Base-by-base conservation (phyloP, 2,113 vertebrate genomes). In the Epinephelus fuscoguttatus region DNA sequence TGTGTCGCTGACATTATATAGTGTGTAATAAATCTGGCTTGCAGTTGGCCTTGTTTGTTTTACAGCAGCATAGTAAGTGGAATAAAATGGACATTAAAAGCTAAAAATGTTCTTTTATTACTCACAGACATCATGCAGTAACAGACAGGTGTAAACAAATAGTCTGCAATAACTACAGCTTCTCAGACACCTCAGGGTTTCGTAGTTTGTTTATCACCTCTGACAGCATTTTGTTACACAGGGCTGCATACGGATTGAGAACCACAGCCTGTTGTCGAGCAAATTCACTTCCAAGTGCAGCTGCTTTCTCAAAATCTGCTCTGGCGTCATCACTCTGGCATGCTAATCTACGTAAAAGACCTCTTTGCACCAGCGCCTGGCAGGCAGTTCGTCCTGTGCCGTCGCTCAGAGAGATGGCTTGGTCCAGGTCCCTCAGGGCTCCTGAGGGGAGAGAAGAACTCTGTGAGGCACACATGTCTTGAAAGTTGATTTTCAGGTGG, bases 151-250 rank as follows among this genome's bases (percentile, higher is more conserved):
- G 19, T 15, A 53, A 42, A 42, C 33, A 15, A 13, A 57, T 1
- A 0, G n/a, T 60, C n/a, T 8, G 15, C 50, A 60, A 53, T 13
- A 17, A 30, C 63, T 81, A 91, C 56, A 80, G 70, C 53, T 21
- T 81, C 18, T 89, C 81, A 3, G 90, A 0, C 40, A 78, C 4
- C 0, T 90, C 50, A 0, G 96, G 96, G 74, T 96, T 93, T 33
- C 94, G 93, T 56, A 99, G 91, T 73, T 95, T 96, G 63, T 91
- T 87, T 90, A 99, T 94, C 87, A 98, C 95, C 84, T 98, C 94
- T 0, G 94, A 86, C 78, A 99, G 94, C 98, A 99, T 98, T 81
- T 95, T 96, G 93, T 99, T 99, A 94, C 98, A 99, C 57, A 99
- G 96, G 0, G 98, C 98, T 0, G 98, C 95, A 4, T 99, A 99